These are phyloP conservation scores for Heliornis fulica DNA, from an alignment of 2,113 vertebrate species.

Conservation along the genomic window DNA sequence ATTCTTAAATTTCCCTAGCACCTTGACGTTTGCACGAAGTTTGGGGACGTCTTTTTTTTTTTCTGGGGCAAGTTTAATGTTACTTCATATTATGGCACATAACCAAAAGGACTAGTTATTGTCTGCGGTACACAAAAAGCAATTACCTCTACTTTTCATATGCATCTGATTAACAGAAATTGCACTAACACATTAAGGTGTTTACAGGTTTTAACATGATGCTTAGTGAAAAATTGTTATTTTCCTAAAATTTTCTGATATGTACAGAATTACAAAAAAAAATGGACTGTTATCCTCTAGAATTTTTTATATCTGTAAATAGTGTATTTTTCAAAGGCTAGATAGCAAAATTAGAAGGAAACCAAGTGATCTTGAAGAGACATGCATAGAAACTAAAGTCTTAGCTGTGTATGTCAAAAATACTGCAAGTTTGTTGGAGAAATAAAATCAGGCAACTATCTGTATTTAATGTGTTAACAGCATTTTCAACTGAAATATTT, in stretches of 20 bases:
- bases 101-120: background rate
- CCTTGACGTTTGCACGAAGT: background rate
- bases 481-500: background rate
- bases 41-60: background rate
- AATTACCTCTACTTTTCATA: background rate
- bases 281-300: background rate
- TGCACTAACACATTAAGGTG: background rate
- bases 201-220: background rate
- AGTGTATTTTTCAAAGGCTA: background rate
- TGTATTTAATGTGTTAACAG: background rate
- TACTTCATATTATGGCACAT: background rate
- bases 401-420: background rate
- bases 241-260: background rate
- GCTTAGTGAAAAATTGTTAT: background rate
- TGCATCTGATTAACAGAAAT: background rate
- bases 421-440: background rate
- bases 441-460: background rate
- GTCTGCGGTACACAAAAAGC: background rate
- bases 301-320: background rate
- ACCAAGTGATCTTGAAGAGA: background rate
- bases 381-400: background rate
- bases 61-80: background rate
- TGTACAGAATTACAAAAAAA: background rate
- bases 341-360: background rate
- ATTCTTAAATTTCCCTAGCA: background rate